Conservation (phyloP, 2,888 invertebrate species). For the Graphium colonna region DNA sequence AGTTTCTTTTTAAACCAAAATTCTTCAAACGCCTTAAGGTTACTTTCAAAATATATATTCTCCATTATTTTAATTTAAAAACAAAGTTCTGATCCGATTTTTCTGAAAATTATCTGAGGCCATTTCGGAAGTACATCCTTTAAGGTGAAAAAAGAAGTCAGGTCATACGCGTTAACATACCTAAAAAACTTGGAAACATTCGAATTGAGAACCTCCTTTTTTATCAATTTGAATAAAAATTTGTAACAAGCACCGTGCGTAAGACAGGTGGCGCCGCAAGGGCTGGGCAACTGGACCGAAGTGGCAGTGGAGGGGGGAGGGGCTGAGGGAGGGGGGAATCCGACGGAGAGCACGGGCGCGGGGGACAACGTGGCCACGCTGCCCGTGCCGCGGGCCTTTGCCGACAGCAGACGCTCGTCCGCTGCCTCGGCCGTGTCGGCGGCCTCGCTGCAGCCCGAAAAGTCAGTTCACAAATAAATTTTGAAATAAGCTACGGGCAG, state of each 20-base stretch:
- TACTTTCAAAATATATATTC: background rate
- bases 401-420: constrained; percentile 87
- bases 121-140: too few relatives aligned
- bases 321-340: constrained; percentile 13
- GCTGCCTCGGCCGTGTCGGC: constrained; percentile 75
- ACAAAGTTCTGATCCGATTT: too few relatives aligned
- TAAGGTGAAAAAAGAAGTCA: too few relatives aligned
- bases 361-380: constrained; percentile 53
- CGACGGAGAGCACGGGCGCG: constrained; percentile 77
- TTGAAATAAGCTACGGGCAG: too few relatives aligned
- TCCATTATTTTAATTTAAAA: too few relatives aligned
- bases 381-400: constrained; percentile 88
- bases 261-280: constrained; percentile 33
- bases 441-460: constrained; percentile 64
- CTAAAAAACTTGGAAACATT: background rate
- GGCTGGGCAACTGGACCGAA: constrained; percentile 34
- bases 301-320: background rate
- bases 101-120: background rate
- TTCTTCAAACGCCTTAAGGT: background rate
- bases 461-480: too few relatives aligned
- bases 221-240: too few relatives aligned
- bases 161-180: background rate
- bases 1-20: background rate
- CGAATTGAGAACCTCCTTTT: too few relatives aligned
- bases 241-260: too few relatives aligned